phyloP scores from a whole-genome alignment of 2,797 vertebrate genomes.

The Centropyge bicolor region DNA sequence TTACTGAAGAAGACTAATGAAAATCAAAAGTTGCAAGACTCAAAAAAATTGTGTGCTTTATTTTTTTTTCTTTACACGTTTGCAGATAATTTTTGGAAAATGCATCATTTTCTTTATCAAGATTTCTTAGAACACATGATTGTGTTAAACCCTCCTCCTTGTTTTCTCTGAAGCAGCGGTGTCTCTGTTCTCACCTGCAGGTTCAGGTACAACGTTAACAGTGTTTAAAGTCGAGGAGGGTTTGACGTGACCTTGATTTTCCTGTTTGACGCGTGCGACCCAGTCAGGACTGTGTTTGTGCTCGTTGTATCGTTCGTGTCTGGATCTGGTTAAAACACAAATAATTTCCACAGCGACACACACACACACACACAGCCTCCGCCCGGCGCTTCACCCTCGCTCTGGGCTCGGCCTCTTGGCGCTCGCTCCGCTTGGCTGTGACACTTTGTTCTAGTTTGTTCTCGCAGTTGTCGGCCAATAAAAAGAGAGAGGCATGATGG shows the following conservation, averaged over 20 bases:
- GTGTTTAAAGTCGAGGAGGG: too few relatives aligned
- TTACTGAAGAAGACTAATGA: too few relatives aligned
- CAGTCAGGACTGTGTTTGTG: background rate
- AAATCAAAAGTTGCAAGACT: too few relatives aligned
- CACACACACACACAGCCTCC: background rate
- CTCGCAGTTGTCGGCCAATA: conserved; percentile 33
- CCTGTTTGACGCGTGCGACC: background rate
- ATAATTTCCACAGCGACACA: background rate
- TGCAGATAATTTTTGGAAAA: too few relatives aligned
- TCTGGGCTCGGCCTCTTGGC: conserved; percentile 27
- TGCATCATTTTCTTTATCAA: too few relatives aligned
- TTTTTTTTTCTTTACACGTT: too few relatives aligned
- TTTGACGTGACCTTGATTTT: background rate
- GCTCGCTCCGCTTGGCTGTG: conserved; percentile 19
- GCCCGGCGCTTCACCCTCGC: conserved; percentile 22
- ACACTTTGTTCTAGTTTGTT: conserved; percentile 50
- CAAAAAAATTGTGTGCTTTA: too few relatives aligned
- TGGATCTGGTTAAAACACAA: background rate
- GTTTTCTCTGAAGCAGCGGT: background rate
- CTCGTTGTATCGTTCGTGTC: background rate
- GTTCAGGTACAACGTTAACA: too few relatives aligned
- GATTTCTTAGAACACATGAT: too few relatives aligned
- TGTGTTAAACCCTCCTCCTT: too few relatives aligned
- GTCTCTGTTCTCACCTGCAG: conserved; percentile 3
- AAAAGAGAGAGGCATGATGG: conserved; percentile 47